Conservation (phyloP, 2,113 vertebrate genomes). For the Desmodus rotundus region DNA sequence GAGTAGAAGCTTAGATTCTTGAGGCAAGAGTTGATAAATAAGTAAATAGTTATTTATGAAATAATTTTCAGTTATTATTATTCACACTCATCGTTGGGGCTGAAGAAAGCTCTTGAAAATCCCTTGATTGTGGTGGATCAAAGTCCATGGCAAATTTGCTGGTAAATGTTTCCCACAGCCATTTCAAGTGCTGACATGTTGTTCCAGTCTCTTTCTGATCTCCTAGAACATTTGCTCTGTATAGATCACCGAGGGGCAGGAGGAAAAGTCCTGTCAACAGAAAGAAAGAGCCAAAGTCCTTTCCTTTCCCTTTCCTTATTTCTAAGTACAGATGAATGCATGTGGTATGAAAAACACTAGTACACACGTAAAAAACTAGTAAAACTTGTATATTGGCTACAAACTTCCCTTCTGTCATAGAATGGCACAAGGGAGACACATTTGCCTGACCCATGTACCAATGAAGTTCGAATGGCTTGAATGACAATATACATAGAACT, state of each 20-base stretch:
- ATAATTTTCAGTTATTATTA: not conserved
- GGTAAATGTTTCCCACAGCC: not conserved
- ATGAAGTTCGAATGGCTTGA: not conserved
- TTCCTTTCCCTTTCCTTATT: not conserved
- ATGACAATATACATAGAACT: accelerated
- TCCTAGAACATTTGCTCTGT: not conserved
- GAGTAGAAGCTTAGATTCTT: not conserved
- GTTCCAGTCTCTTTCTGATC: not conserved
- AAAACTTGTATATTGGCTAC: no score
- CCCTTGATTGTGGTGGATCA: not conserved
- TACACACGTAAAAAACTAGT: no score
- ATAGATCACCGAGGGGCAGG: not conserved
- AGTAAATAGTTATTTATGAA: not conserved
- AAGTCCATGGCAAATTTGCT: not conserved
- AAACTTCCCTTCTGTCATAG: not conserved
- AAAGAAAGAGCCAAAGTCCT: not conserved
- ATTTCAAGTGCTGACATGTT: not conserved
- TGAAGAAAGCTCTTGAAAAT: not conserved
- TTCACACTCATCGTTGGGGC: not conserved
- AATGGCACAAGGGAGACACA: not conserved
- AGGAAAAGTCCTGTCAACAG: not conserved
- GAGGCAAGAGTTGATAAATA: not conserved
- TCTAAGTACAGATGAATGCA: not conserved
- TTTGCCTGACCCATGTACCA: not conserved
- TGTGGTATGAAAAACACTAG: not conserved